phyloP scores from a whole-genome alignment of 2,113 vertebrate genomes.

The Mustela nigripes region DNA sequence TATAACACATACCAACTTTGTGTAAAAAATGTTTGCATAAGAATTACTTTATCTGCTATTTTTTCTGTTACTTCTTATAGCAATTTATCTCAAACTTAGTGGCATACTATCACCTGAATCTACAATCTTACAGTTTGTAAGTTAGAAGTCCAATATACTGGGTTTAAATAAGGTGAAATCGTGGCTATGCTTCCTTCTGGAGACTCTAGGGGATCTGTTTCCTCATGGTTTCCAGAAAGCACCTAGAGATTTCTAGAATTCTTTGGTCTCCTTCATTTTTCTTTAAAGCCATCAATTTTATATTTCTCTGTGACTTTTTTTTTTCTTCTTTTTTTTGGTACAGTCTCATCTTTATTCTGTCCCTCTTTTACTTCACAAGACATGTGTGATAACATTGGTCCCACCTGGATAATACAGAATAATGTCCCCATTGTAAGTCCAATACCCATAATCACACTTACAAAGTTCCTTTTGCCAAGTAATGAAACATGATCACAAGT shows the following conservation, averaged over 20 bases:
- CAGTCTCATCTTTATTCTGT: not conserved
- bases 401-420: not conserved
- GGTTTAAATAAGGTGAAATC: not conserved
- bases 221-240: not conserved
- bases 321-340: not conserved
- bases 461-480: not conserved
- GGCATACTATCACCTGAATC: not conserved
- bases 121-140: not conserved
- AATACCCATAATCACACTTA: not conserved
- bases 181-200: not conserved
- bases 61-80: not conserved
- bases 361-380: not conserved
- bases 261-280: not conserved
- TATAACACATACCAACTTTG: not conserved
- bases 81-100: not conserved
- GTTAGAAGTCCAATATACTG: not conserved
- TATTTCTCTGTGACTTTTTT: not conserved
- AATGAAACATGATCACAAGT: not conserved
- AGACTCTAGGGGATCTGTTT: not conserved
- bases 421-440: not conserved
- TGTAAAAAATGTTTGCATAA: not conserved
- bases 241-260: not conserved
- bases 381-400: not conserved
- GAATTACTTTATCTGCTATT: not conserved
- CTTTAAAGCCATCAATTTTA: not conserved